These are phyloP conservation scores for Harpagoxenus sublaevis DNA, from an alignment of 2,888 invertebrate genomes.

Conservation along the genomic window DNA sequence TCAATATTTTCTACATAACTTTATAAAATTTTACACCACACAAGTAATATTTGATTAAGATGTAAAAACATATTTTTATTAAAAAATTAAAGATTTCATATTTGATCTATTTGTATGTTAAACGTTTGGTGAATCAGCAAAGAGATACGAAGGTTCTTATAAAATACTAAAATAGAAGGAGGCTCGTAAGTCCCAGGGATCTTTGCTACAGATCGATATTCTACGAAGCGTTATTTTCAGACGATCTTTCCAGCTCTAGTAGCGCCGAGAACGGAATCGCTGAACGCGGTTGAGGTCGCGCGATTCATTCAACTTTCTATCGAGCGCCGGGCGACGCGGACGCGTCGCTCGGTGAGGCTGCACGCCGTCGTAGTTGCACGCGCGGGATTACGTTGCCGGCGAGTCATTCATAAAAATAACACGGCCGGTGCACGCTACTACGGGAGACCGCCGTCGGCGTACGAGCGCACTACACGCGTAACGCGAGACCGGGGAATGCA, in stretches of 20 bases:
- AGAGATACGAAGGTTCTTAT: background rate
- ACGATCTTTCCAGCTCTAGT: background rate
- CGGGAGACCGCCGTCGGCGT: constrained; percentile 62
- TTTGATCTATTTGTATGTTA: background rate
- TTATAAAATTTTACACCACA: background rate
- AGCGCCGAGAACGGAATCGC: background rate
- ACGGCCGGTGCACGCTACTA: constrained; percentile 75
- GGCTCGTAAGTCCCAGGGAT: background rate
- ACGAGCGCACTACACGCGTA: constrained; percentile 53
- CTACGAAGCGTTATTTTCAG: background rate
- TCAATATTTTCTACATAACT: constrained; percentile 1
- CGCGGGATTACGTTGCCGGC: constrained; percentile 72
- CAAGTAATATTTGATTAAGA: background rate
- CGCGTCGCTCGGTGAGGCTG: constrained; percentile 53
- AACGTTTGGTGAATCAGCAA: background rate
- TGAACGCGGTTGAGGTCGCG: constrained; percentile 3
- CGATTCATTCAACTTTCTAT: constrained; percentile 40
- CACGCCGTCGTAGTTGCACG: constrained; percentile 70
- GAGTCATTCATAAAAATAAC: constrained; percentile 85
- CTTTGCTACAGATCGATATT: background rate
- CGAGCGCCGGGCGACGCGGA: constrained; percentile 16
- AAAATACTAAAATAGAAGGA: background rate
- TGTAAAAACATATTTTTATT: background rate
- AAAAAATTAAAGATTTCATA: background rate
- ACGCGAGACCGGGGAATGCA: constrained; percentile 62